Base-by-base conservation (phyloP, 2,888 invertebrate genomes). In the Amphimallon solstitiale region DNA sequence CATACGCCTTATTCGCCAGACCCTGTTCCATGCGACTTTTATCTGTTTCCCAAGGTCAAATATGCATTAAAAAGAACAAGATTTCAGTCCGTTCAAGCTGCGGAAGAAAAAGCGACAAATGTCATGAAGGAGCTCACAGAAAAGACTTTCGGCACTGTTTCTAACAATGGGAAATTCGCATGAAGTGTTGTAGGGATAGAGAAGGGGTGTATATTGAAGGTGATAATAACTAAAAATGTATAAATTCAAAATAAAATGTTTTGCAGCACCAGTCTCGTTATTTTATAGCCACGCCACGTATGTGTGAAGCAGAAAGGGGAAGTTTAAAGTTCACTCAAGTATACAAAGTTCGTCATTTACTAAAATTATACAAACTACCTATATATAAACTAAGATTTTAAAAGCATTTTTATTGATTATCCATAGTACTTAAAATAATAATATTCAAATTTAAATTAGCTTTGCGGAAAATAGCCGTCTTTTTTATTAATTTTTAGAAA, bases 101-200 rank as follows among this genome's bases (percentile, higher is more conserved):
- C 72, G 61, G 73, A 73, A 68, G 54, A 63, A 52, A 70, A 70
- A 73, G 62, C 66, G 69, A 63, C 69, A 62, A 59, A 54, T 49
- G 59, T 67, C 63, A 23, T 70, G 61, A 68, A 71, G 9, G 69
- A 43, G 43, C 43, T 70, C 10, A 66, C 68, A 35, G 66, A 70
- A 68, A 52, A 68, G 59, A 67, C 5, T 23, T 23, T 5, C 23
- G 5, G 23, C 23, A 69, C 61, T 64, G 48, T 49, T 40, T 38
- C 56, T 12, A n/a, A 46, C 61, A 61, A 49, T n/a, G n/a, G n/a
- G n/a, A n/a, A n/a, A n/a, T n/a, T n/a, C n/a, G n/a, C n/a, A n/a
- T n/a, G n/a, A n/a, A 65, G 14, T 38, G 60, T 6, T 65, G 49
- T 65, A 48, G 17, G 49, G 48, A 4, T n/a, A n/a, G n/a, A n/a